Evolutionary conservation across 1,140 invertebrate species (phyloP).

Genomic region (Zeugodacus cucurbitae): DNA sequence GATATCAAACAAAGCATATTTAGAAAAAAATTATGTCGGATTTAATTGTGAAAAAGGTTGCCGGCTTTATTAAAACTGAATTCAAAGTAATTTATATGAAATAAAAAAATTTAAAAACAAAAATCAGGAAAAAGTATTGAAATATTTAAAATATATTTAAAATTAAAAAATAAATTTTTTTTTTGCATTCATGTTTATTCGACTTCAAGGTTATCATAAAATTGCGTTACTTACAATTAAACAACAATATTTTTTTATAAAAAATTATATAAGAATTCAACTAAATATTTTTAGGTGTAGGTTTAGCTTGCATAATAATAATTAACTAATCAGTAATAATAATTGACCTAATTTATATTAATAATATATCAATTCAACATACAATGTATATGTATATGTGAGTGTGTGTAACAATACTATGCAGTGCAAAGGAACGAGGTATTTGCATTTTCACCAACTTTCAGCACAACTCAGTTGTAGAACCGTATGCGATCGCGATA

Average conservation of each 20-base stretch:
- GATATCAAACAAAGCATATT: too few species aligned
- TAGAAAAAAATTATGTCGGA: too few species aligned
- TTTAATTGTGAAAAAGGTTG: too few species aligned
- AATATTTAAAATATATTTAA: too few species aligned
- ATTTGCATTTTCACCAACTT: neutral
- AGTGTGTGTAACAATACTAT: constrained; percentile 8
- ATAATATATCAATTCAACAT: neutral
- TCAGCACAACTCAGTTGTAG: constrained; percentile 51
- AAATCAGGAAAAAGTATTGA: too few species aligned
- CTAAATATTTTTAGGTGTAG: neutral
- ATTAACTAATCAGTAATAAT: neutral
- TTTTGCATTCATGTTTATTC: neutral
- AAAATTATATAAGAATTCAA: constrained; percentile 43
- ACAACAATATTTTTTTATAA: constrained; percentile 48
- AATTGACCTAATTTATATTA: neutral
- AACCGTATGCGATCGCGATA: constrained; percentile 60
- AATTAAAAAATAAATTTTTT: neutral
- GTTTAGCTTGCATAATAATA: neutral
- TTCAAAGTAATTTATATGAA: too few species aligned
- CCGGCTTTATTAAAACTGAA: too few species aligned
- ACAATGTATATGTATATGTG: too few species aligned
- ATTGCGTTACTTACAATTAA: constrained; percentile 34
- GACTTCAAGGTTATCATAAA: neutral
- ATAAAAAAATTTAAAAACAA: too few species aligned
- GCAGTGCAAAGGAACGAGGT: constrained; percentile 4